phyloP scores from a whole-genome alignment of 2,797 vertebrate genomes.

The Tokudaia tokunoshimensis region DNA sequence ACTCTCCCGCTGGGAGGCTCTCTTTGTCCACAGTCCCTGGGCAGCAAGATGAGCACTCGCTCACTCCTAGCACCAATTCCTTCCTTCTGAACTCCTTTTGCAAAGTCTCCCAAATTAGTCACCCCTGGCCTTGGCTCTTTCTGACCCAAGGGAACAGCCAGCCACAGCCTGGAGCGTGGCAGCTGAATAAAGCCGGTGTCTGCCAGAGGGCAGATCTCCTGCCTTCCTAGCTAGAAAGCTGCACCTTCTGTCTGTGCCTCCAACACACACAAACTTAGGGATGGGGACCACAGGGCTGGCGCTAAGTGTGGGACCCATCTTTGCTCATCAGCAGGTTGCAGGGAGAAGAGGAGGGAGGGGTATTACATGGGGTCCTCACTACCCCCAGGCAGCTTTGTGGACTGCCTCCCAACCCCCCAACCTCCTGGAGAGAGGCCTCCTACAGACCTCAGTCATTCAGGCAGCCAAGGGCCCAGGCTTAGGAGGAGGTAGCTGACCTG shows the following conservation, averaged over 20 bases:
- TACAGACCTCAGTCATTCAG: neutral
- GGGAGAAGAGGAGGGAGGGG: neutral
- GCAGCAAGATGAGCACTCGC: neutral
- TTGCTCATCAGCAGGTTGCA: neutral
- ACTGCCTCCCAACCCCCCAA: neutral
- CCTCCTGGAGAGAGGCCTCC: neutral
- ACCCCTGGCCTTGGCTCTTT: conserved; percentile 40
- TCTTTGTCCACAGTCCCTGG: neutral
- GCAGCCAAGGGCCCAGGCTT: neutral
- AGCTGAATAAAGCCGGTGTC: conserved; percentile 28
- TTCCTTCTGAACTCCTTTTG: conserved; percentile 23
- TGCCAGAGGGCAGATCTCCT: conserved; percentile 17
- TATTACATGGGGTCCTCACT: neutral
- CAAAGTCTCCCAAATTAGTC: neutral
- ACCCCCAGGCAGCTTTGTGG: too few species aligned
- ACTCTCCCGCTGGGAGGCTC: neutral
- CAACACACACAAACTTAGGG: neutral
- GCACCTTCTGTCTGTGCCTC: neutral
- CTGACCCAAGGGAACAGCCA: neutral
- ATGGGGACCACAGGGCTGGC: neutral
- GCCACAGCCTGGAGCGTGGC: neutral
- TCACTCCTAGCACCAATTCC: neutral
- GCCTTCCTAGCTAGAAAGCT: neutral
- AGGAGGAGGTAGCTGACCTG: neutral
- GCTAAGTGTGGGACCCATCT: neutral